A percentile compares a stretch with the other conserved stretches of the same genome.
Conservation (phyloP, 2,113 vertebrate species). For the Stictonetta naevosa region DNA sequence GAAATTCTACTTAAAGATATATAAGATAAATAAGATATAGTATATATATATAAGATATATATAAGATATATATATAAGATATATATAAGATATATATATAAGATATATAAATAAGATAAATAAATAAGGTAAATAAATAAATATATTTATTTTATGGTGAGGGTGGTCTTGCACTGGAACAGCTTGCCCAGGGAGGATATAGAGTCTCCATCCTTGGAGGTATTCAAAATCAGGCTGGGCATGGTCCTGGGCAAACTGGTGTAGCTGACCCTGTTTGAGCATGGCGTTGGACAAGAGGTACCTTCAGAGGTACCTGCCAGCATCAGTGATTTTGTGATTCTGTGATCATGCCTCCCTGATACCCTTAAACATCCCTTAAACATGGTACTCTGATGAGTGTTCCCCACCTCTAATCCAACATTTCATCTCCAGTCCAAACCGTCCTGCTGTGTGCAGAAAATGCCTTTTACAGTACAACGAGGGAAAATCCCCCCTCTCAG, state of each 20-base stretch:
- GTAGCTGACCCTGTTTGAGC: not conserved
- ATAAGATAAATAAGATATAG: not conserved
- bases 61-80: no score
- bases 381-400: not conserved
- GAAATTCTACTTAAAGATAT: not conserved
- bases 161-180: not conserved
- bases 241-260: not conserved
- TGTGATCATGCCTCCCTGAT: not conserved
- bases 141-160: not conserved
- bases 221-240: not conserved
- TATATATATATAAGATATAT: no score
- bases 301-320: not conserved
- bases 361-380: not conserved
- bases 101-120: no score
- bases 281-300: not conserved
- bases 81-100: no score
- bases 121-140: no score
- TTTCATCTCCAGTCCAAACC: not conserved
- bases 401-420: not conserved
- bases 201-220: not conserved
- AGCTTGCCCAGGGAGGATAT: not conserved
- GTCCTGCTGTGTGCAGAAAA: not conserved
- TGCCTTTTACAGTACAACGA: not conserved
- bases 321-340: not conserved
- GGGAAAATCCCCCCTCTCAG: rapidly evolving